These are phyloP conservation scores for Harpagoxenus sublaevis DNA, from an alignment of 2,888 invertebrate species.

Conservation along the genomic window DNA sequence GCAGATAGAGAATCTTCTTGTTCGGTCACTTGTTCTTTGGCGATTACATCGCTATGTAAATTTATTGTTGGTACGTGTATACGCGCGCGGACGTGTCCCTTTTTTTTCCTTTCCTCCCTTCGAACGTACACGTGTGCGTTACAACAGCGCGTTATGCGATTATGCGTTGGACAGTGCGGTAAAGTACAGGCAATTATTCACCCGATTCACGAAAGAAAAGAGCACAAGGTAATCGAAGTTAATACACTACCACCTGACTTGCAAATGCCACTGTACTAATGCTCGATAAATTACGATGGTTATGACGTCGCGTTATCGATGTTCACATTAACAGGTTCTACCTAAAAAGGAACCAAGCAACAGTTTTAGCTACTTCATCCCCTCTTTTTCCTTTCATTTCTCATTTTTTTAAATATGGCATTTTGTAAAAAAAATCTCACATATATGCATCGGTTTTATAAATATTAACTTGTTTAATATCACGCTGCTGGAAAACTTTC, in stretches of 20 bases:
- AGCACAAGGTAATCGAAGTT: conserved; percentile 24
- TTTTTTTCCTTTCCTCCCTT: background rate
- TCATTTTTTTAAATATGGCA: background rate
- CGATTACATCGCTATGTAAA: conserved; percentile 84
- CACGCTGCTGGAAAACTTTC: background rate
- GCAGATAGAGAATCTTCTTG: conserved; percentile 82
- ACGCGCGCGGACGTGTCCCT: conserved; percentile 66
- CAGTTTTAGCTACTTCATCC: background rate
- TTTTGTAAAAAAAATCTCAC: background rate
- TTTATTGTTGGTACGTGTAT: conserved; percentile 81
- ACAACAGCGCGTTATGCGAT: conserved; percentile 36
- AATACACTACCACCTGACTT: conserved; percentile 29
- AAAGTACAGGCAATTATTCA: conserved; percentile 35
- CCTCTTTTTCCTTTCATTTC: background rate
- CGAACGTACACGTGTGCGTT: background rate
- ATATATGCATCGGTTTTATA: background rate
- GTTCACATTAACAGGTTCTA: background rate
- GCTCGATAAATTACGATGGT: conserved; percentile 33
- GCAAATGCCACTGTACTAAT: conserved; percentile 39
- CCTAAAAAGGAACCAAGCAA: background rate
- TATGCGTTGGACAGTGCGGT: conserved; percentile 21
- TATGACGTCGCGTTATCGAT: background rate
- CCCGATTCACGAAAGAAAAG: conserved; percentile 32
- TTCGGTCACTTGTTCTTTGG: conserved; percentile 82
- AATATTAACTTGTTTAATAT: background rate